Evolutionary conservation across 2,888 invertebrate species (phyloP), one percentile per base, ranked within the genome.

Genomic region (Troides helena): DNA sequence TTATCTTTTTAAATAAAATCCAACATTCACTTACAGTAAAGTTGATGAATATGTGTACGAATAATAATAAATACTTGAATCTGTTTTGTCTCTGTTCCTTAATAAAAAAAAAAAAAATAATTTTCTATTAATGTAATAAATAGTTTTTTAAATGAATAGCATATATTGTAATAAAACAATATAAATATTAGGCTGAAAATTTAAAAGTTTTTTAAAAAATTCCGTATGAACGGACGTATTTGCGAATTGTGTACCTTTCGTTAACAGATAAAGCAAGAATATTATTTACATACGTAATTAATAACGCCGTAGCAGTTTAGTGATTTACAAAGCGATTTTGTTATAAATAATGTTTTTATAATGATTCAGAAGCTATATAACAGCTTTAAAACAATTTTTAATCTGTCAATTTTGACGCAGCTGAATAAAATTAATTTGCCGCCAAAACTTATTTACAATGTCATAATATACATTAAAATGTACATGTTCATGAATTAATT

Each of bases 261-360:
- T 23, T 58, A 1, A 62, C 25, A 23, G 17, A 63, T n/a, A 53
- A 63, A 62, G 50, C 30, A 30, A 53, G 30, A 53, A 21, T 53
- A 64, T 21, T 68, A 68, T 68, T 68, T 64, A 58, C 65, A 65
- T 12, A 53, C 21, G 23, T 68, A 59, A 64, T n/a, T 25, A n/a
- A 21, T 58, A 65, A 59, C n/a, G 25, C 43, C 57, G 46, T 68
- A 62, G 62, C 62, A 2, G 0, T 3, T 57, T 46, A 62, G 56
- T 62, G 56, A 57, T 14, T 39, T 23, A 56, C 56, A 57, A 67
- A 67, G 67, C 67, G 17, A 62, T 57, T 66, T n/a, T 36, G 7
- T 43, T 68, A 62, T 62, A 68, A 46, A 36, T 67, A 58, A 53
- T 21, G 43, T 46, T 30, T 23, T 39, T 58, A 58, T 43, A 14